Conservation (phyloP, 2,888 invertebrate species). For the Pilophorus perplexus region DNA sequence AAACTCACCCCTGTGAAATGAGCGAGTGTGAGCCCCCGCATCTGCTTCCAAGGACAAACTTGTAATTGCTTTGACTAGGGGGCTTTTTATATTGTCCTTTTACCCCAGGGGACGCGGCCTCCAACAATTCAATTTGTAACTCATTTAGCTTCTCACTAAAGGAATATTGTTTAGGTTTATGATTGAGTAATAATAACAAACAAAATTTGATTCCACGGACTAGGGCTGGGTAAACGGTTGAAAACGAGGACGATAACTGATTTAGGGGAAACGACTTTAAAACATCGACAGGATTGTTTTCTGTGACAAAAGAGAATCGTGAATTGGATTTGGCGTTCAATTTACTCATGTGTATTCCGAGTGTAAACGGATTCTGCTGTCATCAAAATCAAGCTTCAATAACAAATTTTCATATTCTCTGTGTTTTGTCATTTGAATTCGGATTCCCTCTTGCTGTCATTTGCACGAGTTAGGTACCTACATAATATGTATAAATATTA, state of each 20-base stretch:
- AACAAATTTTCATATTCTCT: too few species aligned
- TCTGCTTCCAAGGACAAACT: conserved; percentile 22
- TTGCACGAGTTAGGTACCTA: too few species aligned
- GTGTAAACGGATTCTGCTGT: too few species aligned
- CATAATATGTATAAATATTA: too few species aligned
- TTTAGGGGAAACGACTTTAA: conserved; percentile 43
- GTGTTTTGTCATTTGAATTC: too few species aligned
- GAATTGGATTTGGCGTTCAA: not conserved
- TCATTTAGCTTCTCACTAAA: conserved; percentile 48
- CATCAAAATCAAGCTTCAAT: too few species aligned
- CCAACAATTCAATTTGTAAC: conserved; percentile 48
- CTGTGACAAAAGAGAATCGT: not conserved
- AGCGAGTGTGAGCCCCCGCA: too few species aligned
- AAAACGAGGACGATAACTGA: conserved; percentile 42
- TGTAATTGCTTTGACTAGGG: conserved; percentile 34
- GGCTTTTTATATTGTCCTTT: conserved; percentile 38
- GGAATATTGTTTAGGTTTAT: conserved; percentile 47
- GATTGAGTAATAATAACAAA: conserved; percentile 48
- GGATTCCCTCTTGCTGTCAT: too few species aligned
- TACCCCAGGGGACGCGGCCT: conserved; percentile 23
- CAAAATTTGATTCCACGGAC: conserved; percentile 42
- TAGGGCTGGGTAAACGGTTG: conserved; percentile 33
- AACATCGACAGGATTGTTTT: conserved; percentile 37
- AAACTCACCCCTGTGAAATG: too few species aligned
- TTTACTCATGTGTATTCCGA: too few species aligned